These are phyloP conservation scores for Esox niger DNA, from an alignment of 2,113 vertebrate genomes.

Conservation along the genomic window DNA sequence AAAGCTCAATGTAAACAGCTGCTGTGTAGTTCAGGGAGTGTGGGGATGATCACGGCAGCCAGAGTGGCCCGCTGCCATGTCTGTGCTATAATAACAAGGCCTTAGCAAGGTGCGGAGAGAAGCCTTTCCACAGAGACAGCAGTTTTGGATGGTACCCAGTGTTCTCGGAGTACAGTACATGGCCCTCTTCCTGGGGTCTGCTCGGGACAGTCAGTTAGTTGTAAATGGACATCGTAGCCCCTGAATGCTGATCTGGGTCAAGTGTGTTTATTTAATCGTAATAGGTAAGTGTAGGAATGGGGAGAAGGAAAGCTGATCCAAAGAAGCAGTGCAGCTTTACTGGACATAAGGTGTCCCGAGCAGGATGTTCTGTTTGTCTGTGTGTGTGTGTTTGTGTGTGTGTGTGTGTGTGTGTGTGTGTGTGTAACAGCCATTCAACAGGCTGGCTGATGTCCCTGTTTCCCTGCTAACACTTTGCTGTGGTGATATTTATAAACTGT, in stretches of 20 bases:
- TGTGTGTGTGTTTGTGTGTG: neutral
- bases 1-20: conserved; percentile 67
- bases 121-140: conserved; percentile 19
- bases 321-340: neutral
- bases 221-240: conserved; percentile 44
- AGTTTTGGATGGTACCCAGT: neutral
- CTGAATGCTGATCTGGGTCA: conserved; percentile 45
- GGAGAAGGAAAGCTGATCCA: conserved; percentile 2
- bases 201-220: conserved; percentile 37
- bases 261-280: conserved; percentile 50
- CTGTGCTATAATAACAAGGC: conserved; percentile 35
- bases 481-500: conserved; percentile 46
- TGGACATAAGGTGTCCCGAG: neutral
- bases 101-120: conserved; percentile 29
- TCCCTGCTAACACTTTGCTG: conserved; percentile 19
- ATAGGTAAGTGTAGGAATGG: conserved; percentile 18
- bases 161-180: neutral
- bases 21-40: conserved; percentile 21
- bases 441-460: conserved; percentile 10
- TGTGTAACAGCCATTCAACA: neutral
- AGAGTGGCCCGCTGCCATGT: conserved; percentile 31
- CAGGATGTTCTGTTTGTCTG: neutral
- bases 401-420: conserved; percentile 2
- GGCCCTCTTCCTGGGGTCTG: conserved; percentile 30
- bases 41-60: conserved; percentile 24